phyloP scores from a whole-genome alignment of 1,140 invertebrate species.

The Philopotamus ludificatus region DNA sequence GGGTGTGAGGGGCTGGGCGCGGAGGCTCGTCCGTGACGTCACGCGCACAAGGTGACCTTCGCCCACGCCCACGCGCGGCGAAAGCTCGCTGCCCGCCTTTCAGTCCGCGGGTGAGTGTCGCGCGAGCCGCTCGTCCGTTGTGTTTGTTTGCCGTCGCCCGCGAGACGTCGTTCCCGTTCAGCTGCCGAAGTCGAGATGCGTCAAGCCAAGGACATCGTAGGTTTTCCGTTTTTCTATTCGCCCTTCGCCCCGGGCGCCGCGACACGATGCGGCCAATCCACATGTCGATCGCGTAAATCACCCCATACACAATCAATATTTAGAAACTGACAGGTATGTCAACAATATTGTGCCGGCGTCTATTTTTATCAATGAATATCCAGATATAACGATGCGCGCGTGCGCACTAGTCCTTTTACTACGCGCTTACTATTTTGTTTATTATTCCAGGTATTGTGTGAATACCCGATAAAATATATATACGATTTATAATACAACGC shows the following conservation, averaged over 20 bases:
- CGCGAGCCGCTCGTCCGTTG: neutral
- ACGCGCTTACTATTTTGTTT: too few species aligned
- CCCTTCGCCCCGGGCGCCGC: neutral
- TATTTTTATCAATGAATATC: neutral
- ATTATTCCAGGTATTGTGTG: too few species aligned
- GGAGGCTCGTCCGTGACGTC: constrained; percentile 1
- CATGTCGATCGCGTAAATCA: neutral
- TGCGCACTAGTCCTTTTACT: too few species aligned
- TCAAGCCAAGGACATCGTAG: constrained; percentile 36
- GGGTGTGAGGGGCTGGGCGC: neutral
- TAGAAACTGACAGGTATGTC: neutral
- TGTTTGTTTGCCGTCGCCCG: neutral
- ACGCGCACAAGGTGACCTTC: neutral
- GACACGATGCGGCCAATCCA: neutral
- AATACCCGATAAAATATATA: too few species aligned
- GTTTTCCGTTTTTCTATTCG: neutral
- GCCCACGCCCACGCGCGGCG: constrained; percentile 4
- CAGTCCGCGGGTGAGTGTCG: neutral
- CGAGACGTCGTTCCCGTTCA: neutral
- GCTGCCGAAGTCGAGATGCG: constrained; percentile 18
- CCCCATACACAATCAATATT: neutral
- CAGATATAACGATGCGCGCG: too few species aligned
- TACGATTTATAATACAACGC: too few species aligned
- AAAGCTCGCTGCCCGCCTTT: neutral
- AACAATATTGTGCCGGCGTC: neutral